A percentile compares a stretch with the other conserved stretches of the same genome.
phyloP scores from a whole-genome alignment of 2,888 invertebrate species.

The Drosophila kuntzei region DNA sequence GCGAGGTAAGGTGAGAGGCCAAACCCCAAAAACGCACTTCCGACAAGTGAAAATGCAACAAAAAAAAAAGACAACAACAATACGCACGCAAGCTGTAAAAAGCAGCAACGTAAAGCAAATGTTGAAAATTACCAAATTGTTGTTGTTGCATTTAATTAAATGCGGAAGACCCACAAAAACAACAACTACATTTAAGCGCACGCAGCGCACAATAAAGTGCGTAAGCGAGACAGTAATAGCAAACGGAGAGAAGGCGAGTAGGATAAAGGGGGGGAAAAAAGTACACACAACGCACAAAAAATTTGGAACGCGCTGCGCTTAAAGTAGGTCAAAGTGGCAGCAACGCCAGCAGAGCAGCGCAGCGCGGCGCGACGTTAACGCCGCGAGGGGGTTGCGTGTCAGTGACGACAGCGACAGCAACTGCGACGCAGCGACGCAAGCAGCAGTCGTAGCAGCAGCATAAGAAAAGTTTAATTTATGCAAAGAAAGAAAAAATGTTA shows the following conservation, averaged over 20 bases:
- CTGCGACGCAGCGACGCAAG: constrained; percentile 8
- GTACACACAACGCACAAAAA: constrained; percentile 65
- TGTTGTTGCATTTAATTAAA: constrained; percentile 82
- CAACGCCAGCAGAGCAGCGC: constrained; percentile 46
- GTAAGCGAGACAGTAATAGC: constrained; percentile 11
- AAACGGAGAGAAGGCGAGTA: constrained; percentile 9
- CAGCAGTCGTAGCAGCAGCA: constrained; percentile 20
- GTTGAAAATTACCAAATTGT: constrained; percentile 52
- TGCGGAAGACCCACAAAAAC: constrained; percentile 71
- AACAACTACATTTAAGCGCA: constrained; percentile 69
- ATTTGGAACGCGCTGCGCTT: constrained; percentile 79
- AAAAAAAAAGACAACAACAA: constrained; percentile 21
- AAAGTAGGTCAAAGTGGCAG: constrained; percentile 80
- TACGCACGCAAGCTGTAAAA: constrained; percentile 32
- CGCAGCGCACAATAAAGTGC: constrained; percentile 45
- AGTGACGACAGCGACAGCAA: constrained; percentile 24
- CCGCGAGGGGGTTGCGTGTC: constrained; percentile 69
- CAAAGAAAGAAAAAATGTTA: constrained; percentile 58
- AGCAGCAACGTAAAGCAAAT: constrained; percentile 50
- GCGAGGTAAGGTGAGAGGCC: constrained; percentile 29
- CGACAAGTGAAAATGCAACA: constrained; percentile 76
- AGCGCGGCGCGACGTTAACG: constrained; percentile 22
- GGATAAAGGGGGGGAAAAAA: constrained; percentile 30
- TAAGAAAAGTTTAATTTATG: constrained; percentile 74
- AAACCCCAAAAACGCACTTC: constrained; percentile 61